A percentile compares a stretch with the other conserved stretches of the same genome.
Evolutionary conservation across 1,140 invertebrate species (phyloP).

Genomic region (Ips nitidus): DNA sequence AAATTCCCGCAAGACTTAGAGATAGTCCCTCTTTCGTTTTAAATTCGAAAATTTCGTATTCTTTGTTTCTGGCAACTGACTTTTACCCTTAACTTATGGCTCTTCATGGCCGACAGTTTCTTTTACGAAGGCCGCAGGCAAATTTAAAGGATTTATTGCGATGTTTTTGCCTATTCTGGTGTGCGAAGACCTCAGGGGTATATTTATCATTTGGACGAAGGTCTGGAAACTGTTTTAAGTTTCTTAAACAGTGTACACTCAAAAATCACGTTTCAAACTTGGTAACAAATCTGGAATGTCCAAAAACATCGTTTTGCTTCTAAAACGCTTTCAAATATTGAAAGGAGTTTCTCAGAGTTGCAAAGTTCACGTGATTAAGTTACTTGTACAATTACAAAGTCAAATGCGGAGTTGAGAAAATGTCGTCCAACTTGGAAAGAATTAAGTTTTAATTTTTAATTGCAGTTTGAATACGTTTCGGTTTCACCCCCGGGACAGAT

Average conservation of each 20-base stretch:
- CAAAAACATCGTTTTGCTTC: background rate
- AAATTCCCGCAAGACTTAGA: constrained; percentile 9
- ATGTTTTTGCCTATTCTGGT: constrained; percentile 35
- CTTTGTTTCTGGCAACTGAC: constrained; percentile 34
- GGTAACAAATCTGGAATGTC: background rate
- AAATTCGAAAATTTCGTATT: constrained; percentile 34
- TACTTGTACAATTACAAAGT: constrained; percentile 39
- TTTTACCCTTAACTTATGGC: constrained; percentile 37
- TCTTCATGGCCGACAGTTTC: constrained; percentile 34
- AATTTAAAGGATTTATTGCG: constrained; percentile 37
- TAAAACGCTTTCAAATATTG: constrained; percentile 31
- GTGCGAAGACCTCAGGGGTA: constrained; percentile 21
- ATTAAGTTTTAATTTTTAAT: constrained; percentile 45
- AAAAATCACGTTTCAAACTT: no score
- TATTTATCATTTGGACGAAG: constrained; percentile 32
- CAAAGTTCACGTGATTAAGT: constrained; percentile 38
- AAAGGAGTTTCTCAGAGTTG: constrained; percentile 16
- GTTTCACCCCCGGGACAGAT: constrained; percentile 33
- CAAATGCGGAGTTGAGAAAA: constrained; percentile 41
- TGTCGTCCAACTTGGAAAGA: constrained; percentile 39
- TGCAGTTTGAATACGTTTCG: constrained; percentile 38
- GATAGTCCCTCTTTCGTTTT: constrained; percentile 24
- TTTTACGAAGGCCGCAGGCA: constrained; percentile 33
- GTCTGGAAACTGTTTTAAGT: background rate
- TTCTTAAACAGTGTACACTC: no score